These are phyloP conservation scores for Ifrita kowaldi DNA, from an alignment of 2,113 vertebrate species.

Conservation along the genomic window DNA sequence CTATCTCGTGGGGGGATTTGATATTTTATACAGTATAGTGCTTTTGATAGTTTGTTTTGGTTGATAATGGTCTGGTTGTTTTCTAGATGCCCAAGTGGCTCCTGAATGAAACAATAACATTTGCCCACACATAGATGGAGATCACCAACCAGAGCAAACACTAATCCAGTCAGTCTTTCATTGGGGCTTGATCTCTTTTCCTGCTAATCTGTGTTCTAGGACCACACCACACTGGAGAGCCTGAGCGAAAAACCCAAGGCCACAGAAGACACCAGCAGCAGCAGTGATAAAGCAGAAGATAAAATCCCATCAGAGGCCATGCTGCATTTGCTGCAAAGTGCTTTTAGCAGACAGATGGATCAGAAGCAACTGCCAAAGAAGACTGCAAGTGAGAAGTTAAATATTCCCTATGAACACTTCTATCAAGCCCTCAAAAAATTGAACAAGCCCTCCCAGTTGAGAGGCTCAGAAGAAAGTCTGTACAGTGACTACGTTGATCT, in stretches of 20 bases:
- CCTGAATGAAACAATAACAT: background rate
- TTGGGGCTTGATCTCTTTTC: background rate
- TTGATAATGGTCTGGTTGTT: background rate
- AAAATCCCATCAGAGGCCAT: slow-evolving; percentile 74
- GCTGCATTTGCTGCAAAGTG: slow-evolving; percentile 84
- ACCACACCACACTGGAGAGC: slow-evolving; percentile 64
- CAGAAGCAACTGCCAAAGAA: slow-evolving; percentile 62
- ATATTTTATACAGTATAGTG: background rate
- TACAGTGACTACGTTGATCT: slow-evolving; percentile 89
- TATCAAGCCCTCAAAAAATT: slow-evolving; percentile 86
- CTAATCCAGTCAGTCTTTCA: background rate
- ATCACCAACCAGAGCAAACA: background rate
- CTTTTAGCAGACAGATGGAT: slow-evolving; percentile 80
- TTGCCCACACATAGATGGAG: background rate
- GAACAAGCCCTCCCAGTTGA: slow-evolving; percentile 77
- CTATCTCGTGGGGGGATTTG: fast-evolving
- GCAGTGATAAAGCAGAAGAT: slow-evolving; percentile 30
- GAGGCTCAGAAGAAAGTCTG: slow-evolving; percentile 78
- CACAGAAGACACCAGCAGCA: background rate
- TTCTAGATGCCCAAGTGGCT: background rate
- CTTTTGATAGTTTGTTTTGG: background rate
- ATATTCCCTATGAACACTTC: slow-evolving; percentile 81
- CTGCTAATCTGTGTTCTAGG: slow-evolving; percentile 70
- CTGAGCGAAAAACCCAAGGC: slow-evolving; percentile 24
- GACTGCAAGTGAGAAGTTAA: slow-evolving; percentile 54